Evolutionary conservation across 53 echinoderm and acorn worm species (phyloP), one percentile per base, ranked within the genome.

Genomic region (Echinarachnius parma): DNA sequence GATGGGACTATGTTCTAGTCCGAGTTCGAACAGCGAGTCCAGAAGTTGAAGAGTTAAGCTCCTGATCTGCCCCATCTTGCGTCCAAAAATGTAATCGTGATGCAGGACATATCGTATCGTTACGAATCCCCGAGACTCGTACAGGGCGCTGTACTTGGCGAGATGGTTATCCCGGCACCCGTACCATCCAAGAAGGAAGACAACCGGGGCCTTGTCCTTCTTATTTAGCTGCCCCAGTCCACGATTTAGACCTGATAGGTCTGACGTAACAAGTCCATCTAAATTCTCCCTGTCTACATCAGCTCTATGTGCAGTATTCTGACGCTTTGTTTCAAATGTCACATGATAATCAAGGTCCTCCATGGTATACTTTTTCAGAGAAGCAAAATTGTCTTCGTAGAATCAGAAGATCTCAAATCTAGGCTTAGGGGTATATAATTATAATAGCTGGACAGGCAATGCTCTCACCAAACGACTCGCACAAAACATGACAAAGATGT

Each of bases 151-250:
- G 75, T 92, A 91, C 34, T 91, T 91, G 22, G 82, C 68, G 25
- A 96, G 64, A 46, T 91, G 81, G 31, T 82, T 87, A 66, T 96
- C 96, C 31, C 63, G 52, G 28, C 96, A 96, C 14, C 96, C 96
- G 5, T 54, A 46, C 96, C 96, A 96, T 7, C 96, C 96, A 18
- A 96, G 75, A 5, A 96, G 70, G 46, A 91, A 72, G 20, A 96
- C 88, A n/a, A 88, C 87, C 21, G 96, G 87, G 47, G 86, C 59
- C n/a, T n/a, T 59, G 59, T 31, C 5, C n/a, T n/a, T 13, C 13
- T 39, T 13, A 39, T 39, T 13, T 39, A 7, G 39, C 39, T 39
- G 39, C 13, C 39, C 13, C 39, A 39, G 13, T 19, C 34, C 5
- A 34, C 21, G n/a, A n/a, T n/a, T n/a, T n/a, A n/a, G n/a, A n/a